Conservation (phyloP, 2,888 invertebrate genomes). For the Apamea epomidion region DNA sequence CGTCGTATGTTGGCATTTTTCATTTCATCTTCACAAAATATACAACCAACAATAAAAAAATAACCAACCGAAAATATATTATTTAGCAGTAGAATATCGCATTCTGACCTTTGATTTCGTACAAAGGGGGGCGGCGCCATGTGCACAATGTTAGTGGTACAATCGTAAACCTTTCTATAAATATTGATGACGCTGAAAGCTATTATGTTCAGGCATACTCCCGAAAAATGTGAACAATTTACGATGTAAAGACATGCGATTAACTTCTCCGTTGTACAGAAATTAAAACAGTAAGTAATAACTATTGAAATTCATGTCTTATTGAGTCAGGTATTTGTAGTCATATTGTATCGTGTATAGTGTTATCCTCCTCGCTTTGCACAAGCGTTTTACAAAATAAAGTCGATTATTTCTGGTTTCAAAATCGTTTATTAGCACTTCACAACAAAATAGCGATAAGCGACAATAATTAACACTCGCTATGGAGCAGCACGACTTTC, state of each 20-base stretch:
- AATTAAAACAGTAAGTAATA: constrained; percentile 63
- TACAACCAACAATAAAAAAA: constrained; percentile 40
- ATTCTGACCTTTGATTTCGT: constrained; percentile 73
- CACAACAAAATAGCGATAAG: too few species aligned
- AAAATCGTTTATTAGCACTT: too few species aligned
- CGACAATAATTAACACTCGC: too few species aligned
- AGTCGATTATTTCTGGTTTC: too few species aligned
- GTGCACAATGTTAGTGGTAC: constrained; percentile 80
- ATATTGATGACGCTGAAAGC: constrained; percentile 88
- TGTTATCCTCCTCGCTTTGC: too few species aligned
- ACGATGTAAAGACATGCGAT: constrained; percentile 86
- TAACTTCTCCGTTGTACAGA: constrained; percentile 78
- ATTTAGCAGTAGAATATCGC: constrained; percentile 61
- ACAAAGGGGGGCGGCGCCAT: constrained; percentile 75
- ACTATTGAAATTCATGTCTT: constrained; percentile 28
- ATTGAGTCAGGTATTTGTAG: neutral
- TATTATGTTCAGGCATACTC: constrained; percentile 85
- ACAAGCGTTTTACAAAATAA: too few species aligned
- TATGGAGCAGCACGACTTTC: too few species aligned
- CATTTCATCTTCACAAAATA: constrained; percentile 21
- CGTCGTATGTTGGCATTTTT: neutral
- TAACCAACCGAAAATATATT: constrained; percentile 53
- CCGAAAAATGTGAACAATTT: constrained; percentile 87
- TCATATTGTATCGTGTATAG: too few species aligned
- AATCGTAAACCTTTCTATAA: constrained; percentile 87